Conservation (phyloP, 2,888 invertebrate genomes). For the Torymus auratus region DNA sequence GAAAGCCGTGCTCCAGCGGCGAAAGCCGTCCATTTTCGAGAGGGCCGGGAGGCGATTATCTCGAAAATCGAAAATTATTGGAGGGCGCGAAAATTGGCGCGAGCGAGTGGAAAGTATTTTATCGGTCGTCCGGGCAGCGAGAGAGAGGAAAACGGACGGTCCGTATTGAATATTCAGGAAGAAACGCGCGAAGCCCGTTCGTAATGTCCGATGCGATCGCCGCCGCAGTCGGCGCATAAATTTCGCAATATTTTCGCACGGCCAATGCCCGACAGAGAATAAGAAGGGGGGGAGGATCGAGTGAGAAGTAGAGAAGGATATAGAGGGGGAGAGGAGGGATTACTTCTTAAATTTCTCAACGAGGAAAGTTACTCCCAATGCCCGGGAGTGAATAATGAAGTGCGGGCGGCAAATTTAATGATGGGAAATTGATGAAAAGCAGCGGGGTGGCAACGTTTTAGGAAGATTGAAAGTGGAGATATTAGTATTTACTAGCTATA, state of each 20-base stretch:
- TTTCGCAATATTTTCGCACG: conserved; percentile 47
- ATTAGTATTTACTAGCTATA: too few relatives aligned
- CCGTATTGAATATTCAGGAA: conserved; percentile 53
- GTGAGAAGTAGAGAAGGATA: not conserved
- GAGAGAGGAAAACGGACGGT: conserved; percentile 36
- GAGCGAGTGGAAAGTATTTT: conserved; percentile 42
- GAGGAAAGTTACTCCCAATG: conserved; percentile 34
- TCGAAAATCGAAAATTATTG: conserved; percentile 56
- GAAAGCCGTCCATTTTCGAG: conserved; percentile 28
- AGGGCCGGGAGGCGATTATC: conserved; percentile 33
- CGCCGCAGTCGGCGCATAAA: conserved; percentile 29
- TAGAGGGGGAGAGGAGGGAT: conserved; percentile 22
- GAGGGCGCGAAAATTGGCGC: conserved; percentile 41
- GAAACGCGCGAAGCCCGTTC: conserved; percentile 35
- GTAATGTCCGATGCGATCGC: conserved; percentile 49
- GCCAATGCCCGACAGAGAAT: conserved; percentile 1
- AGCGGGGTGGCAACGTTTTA: too few relatives aligned
- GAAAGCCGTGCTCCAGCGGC: not conserved
- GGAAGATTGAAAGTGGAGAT: too few relatives aligned
- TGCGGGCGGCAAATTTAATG: conserved; percentile 6
- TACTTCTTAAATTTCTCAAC: conserved; percentile 43
- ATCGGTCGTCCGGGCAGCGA: conserved; percentile 21
- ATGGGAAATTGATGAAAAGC: conserved; percentile 22
- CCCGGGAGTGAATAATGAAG: conserved; percentile 41
- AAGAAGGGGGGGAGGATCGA: not conserved